Base-by-base conservation (phyloP, 2,797 vertebrate species). In the Morelia viridis region DNA sequence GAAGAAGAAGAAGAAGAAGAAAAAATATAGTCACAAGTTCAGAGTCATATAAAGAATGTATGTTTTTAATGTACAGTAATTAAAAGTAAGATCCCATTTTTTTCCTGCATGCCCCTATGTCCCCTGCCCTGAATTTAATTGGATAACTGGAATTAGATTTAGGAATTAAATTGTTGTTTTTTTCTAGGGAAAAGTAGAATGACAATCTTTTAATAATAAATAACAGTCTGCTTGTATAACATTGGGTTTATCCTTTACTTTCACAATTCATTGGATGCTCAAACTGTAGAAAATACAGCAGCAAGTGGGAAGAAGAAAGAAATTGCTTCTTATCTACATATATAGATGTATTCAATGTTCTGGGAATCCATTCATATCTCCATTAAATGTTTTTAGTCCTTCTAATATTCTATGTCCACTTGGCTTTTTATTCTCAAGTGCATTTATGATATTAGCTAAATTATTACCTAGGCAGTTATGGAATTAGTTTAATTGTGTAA, bases 1-100 rank as follows among this genome's bases (percentile, higher is more conserved):
- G 89, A 97, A 97, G 62, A 89, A 95, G 94, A 94, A 96, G 92
- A 95, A 80, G 35, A 80, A 80, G 22, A 80, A 95, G 46, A 50
- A 50, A 7, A 53, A 53, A 53, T 53, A 95, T 0, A 94, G 80
- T 87, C 85, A 53, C 90, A 50, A 64, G 22, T 92, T 71, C 95
- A 86, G 35, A 87, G 35, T 85, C 5, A 61, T 35, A 4, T 12
- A 92, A 88, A 92, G 0, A 0, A 71, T 80, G 11, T 80, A 80
- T 80, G 35, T 80, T 24, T 80, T 80, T 46, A 80, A 80, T 46
- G 35, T 46, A 80, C 9, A 80, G 9, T 80, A 46, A 46, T 46
- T 24, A 46, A 80, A 46, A 80, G 19, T 80, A 80, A 80, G 19
- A 80, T 80, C 41, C 19, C 19, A 24, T 46, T 46, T 9, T 80